Evolutionary conservation across 2,113 vertebrate species (phyloP).

Genomic region (Esox niger): DNA sequence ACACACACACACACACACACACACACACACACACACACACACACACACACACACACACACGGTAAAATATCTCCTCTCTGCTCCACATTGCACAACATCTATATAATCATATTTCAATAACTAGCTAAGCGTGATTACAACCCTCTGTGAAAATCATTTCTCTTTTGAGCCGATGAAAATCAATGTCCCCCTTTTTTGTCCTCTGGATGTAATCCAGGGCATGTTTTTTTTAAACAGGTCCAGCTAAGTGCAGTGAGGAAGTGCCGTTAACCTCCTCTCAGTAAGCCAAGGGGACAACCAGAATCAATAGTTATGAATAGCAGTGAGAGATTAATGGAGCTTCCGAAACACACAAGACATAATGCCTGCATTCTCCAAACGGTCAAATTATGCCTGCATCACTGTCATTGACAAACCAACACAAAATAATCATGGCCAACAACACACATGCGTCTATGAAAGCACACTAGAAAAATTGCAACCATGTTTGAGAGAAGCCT

Average conservation of each 20-base stretch:
- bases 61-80: background rate
- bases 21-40: too few species aligned
- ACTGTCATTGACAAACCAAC: background rate
- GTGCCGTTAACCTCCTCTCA: background rate
- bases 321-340: background rate
- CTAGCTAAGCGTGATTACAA: background rate
- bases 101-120: background rate
- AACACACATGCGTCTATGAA: background rate
- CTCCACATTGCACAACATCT: background rate
- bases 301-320: constrained; percentile 1
- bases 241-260: background rate
- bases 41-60: background rate
- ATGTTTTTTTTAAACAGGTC: background rate
- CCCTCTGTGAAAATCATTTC: background rate
- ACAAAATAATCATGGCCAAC: background rate
- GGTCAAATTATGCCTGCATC: background rate
- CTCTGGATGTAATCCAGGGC: background rate
- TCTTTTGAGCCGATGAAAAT: background rate
- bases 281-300: background rate
- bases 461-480: background rate
- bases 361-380: background rate
- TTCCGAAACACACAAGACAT: background rate
- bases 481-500: too few species aligned
- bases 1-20: too few species aligned
- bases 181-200: background rate